Base-by-base conservation (phyloP, 2,888 invertebrate species). In the Mimumesa dahlbomi region DNA sequence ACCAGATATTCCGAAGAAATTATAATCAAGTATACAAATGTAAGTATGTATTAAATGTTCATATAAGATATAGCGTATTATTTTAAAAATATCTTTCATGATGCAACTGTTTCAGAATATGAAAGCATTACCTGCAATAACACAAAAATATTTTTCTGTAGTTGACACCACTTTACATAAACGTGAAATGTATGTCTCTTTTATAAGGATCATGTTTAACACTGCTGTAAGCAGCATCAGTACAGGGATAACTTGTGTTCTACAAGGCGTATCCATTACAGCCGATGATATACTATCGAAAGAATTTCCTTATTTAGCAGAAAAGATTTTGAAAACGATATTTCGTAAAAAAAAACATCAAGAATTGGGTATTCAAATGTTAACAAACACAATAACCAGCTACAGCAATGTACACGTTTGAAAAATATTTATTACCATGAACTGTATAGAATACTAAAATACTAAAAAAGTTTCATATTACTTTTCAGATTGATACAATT, bases 401-500 rank as follows among this genome's bases (percentile, higher is more conserved):
- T 82, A 79, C 38, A 58, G 34, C 0, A 53, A 64, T n/a, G n/a
- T n/a, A n/a, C n/a, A n/a, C n/a, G n/a, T n/a, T n/a, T n/a, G n/a
- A n/a, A n/a, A n/a, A 21, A 83, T 83, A 74, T 56, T 69, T 72
- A 50, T 45, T 1, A 14, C 11, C 34, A 6, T 38, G 9, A 6
- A 14, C 16, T 25, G n/a, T 19, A 29, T 11, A 13, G 2, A 25
- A 3, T 7, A 25, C 25, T 25, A 25, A 25, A 25, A 25, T 25
- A 25, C 25, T 7, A 7, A 25, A 25, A 25, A 7, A 25, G 6
- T n/a, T 14, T 18, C 11, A 21, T 11, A 46, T 48, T 70, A 9
- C 42, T n/a, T 71, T 75, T 45, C 29, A 83, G 83, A 66, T 82
- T 21, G 75, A 81, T 18, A 71, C 61, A 50, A 57, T 83, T 14